Evolutionary conservation across 2,113 vertebrate genomes (phyloP).

Genomic region (Gobiocypris rarus): DNA sequence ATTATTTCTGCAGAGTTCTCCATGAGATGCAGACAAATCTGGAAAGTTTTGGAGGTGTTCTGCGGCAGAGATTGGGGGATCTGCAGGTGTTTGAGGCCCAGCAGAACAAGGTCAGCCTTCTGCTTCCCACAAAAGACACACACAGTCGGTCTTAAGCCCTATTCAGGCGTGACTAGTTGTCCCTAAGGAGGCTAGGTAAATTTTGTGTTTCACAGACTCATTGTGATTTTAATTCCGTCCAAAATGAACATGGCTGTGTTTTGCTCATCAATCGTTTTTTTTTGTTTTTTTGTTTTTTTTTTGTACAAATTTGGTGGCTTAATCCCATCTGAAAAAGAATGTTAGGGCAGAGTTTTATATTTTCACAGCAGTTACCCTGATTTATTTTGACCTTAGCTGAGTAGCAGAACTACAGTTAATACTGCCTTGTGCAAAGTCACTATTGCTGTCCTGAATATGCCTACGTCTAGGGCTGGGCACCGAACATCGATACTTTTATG

Average conservation of each 20-base stretch:
- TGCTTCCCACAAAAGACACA: neutral
- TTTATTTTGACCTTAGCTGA: neutral
- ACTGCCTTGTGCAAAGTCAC: too few species aligned
- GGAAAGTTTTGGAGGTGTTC: constrained; percentile 76
- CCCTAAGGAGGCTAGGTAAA: neutral
- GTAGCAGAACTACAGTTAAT: neutral
- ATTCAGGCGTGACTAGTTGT: neutral
- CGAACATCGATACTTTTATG: too few species aligned
- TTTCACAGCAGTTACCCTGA: neutral
- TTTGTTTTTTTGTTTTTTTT: too few species aligned
- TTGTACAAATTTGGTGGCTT: neutral
- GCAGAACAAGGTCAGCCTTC: constrained; percentile 75
- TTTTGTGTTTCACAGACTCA: neutral
- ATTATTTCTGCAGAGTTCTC: constrained; percentile 71
- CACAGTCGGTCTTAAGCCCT: neutral
- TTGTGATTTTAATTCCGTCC: neutral
- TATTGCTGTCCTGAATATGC: too few species aligned
- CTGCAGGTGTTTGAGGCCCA: constrained; percentile 76
- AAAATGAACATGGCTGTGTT: neutral
- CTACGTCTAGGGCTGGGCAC: too few species aligned
- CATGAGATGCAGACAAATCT: constrained; percentile 81
- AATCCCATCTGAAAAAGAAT: neutral
- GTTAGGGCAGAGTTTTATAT: neutral
- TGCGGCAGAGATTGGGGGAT: constrained; percentile 75
- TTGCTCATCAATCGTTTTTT: too few species aligned